Evolutionary conservation across 1,140 invertebrate genomes (phyloP).

Genomic region (Monochamus saltuarius): DNA sequence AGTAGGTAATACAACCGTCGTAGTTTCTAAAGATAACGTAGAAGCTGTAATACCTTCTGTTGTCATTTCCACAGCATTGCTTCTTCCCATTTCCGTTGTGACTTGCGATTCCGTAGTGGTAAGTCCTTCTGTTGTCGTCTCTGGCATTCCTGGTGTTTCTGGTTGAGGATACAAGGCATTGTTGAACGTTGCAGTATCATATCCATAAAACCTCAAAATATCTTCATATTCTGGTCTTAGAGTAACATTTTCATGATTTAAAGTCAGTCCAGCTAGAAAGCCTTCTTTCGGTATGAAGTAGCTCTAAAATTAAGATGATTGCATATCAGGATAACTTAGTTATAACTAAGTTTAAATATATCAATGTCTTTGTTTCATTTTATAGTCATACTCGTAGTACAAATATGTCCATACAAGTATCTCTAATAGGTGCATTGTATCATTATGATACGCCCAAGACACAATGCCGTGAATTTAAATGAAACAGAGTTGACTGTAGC

Average conservation of each 20-base stretch:
- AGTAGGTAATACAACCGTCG: constrained; percentile 6
- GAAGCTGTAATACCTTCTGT: constrained; percentile 5
- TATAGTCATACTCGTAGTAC: no score
- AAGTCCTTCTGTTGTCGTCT: constrained; percentile 26
- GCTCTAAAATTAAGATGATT: constrained; percentile 60
- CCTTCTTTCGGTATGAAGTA: constrained; percentile 79
- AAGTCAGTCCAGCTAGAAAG: constrained; percentile 72
- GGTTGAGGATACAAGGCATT: constrained; percentile 44
- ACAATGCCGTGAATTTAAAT: no score
- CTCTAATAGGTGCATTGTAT: no score
- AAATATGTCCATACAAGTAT: no score
- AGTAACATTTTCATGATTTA: constrained; percentile 74
- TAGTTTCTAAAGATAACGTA: neutral
- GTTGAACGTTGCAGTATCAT: constrained; percentile 60
- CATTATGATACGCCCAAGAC: no score
- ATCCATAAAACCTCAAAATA: constrained; percentile 74
- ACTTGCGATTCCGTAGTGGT: constrained; percentile 25
- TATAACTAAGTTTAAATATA: neutral
- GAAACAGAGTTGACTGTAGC: no score
- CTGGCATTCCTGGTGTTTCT: constrained; percentile 28
- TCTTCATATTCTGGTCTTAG: constrained; percentile 69
- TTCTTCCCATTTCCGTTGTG: constrained; percentile 5
- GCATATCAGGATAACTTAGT: neutral
- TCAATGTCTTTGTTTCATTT: neutral
- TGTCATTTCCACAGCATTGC: constrained; percentile 17